phyloP scores from a whole-genome alignment of 2,888 invertebrate genomes.

The Eristalis tenax region DNA sequence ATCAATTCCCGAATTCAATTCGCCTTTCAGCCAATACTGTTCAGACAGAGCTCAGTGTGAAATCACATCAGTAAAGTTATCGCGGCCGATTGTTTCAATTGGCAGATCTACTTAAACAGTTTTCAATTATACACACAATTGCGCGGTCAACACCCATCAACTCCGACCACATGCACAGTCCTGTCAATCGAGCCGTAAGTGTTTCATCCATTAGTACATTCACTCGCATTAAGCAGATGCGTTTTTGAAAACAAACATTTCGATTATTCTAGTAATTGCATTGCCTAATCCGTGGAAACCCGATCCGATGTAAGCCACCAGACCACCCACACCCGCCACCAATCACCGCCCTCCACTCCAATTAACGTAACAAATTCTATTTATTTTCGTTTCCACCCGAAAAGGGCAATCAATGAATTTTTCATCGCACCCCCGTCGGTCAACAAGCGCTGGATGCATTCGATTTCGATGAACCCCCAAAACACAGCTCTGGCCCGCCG shows the following conservation, averaged over 20 bases:
- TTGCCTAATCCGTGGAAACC: conserved; percentile 49
- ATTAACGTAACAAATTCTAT: conserved; percentile 52
- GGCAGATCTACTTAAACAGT: not conserved
- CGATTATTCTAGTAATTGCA: conserved; percentile 55
- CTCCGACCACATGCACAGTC: not conserved
- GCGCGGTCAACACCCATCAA: not conserved
- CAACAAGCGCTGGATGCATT: conserved; percentile 38
- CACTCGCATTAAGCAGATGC: conserved; percentile 36
- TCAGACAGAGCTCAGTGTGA: not conserved
- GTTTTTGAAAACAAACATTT: conserved; percentile 45
- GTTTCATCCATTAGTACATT: conserved; percentile 32
- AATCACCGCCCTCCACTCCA: conserved; percentile 15
- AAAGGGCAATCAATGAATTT: conserved; percentile 68
- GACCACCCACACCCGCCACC: not conserved
- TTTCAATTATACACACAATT: not conserved
- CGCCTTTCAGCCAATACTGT: too few relatives aligned
- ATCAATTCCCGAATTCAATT: too few relatives aligned
- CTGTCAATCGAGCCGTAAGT: not conserved
- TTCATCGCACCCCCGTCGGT: conserved; percentile 50
- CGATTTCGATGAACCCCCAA: conserved; percentile 9
- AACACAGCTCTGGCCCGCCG: not conserved
- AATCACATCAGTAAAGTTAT: not conserved
- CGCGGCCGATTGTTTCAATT: not conserved
- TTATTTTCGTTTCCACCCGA: conserved; percentile 49
- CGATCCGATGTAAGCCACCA: not conserved